Percentiles rank a stretch among this genome's conserved stretches.
Evolutionary conservation across 2,113 vertebrate genomes (phyloP).

Genomic region (Seriola dumerili): DNA sequence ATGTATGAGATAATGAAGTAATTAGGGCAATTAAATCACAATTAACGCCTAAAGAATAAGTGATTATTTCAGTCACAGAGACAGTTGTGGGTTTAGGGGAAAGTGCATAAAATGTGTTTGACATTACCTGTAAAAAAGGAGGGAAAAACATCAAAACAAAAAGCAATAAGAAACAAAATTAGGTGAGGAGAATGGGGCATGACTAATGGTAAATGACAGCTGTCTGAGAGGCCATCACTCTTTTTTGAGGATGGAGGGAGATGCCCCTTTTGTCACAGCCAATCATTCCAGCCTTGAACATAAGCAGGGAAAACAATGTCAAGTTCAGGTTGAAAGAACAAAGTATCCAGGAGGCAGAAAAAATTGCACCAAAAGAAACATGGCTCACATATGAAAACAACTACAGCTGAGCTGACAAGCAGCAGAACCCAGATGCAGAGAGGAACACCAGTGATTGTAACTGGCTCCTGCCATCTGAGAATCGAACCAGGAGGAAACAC

Average conservation of each 20-base stretch:
- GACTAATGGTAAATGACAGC: slow-evolving; percentile 83
- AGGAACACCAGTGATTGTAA: slow-evolving; percentile 68
- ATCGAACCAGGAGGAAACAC: slow-evolving; percentile 73
- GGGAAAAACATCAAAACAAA: slow-evolving; percentile 32
- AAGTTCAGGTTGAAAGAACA: slow-evolving; percentile 81
- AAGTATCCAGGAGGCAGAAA: slow-evolving; percentile 73
- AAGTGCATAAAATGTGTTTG: slow-evolving; percentile 30
- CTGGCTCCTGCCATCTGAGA: slow-evolving; percentile 76
- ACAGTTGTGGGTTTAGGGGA: slow-evolving; percentile 35
- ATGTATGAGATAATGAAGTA: slow-evolving; percentile 76
- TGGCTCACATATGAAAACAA: slow-evolving; percentile 74
- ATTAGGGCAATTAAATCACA: slow-evolving; percentile 85
- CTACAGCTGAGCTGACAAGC: slow-evolving; percentile 72
- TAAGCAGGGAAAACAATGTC: slow-evolving; percentile 77
- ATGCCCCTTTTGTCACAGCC: slow-evolving; percentile 81
- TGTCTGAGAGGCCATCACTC: slow-evolving; percentile 80
- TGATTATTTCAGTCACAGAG: slow-evolving; percentile 61
- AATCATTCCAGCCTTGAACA: slow-evolving; percentile 76
- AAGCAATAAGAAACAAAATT: slow-evolving; percentile 70
- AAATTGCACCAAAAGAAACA: slow-evolving; percentile 76
- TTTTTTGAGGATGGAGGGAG: slow-evolving; percentile 72
- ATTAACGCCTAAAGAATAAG: slow-evolving; percentile 77
- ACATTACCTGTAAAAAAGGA: slow-evolving; percentile 18
- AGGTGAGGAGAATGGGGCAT: slow-evolving; percentile 55
- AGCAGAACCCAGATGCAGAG: slow-evolving; percentile 69